Conservation (phyloP, 2,113 vertebrate species). For the Nothobranchius furzeri region DNA sequence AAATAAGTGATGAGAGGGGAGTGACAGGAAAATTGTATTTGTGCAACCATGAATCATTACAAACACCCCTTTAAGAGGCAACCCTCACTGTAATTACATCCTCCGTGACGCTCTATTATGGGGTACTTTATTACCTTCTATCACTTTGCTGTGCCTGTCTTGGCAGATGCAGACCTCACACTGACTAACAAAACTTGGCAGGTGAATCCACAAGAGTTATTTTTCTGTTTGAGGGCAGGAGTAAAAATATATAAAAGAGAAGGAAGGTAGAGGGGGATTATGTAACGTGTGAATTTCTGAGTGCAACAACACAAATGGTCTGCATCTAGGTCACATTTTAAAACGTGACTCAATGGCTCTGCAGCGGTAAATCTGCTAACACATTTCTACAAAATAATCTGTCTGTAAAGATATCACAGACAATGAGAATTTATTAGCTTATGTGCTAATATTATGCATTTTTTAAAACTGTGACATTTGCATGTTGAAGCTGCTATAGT, state of each 20-base stretch:
- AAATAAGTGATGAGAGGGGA: constrained; percentile 63
- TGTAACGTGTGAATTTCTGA: constrained; percentile 17
- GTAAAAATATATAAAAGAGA: constrained; percentile 22
- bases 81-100: constrained; percentile 75
- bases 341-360: no score
- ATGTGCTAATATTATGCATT: no score
- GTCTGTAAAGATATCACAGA: no score
- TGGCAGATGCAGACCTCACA: constrained; percentile 69
- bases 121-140: constrained; percentile 67
- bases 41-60: constrained; percentile 76
- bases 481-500: no score
- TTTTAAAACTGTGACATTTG: no score
- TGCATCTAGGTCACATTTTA: no score
- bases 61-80: constrained; percentile 73
- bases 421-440: no score
- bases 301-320: neutral
- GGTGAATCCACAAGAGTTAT: constrained; percentile 41
- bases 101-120: constrained; percentile 63
- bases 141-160: constrained; percentile 47
- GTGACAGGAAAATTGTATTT: constrained; percentile 75
- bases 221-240: constrained; percentile 27
- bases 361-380: no score
- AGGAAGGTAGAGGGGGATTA: constrained; percentile 13
- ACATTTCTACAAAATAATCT: no score
- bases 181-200: constrained; percentile 58